Base-by-base conservation (phyloP, 2,888 invertebrate genomes). In the Listrodromus nycthemerus region DNA sequence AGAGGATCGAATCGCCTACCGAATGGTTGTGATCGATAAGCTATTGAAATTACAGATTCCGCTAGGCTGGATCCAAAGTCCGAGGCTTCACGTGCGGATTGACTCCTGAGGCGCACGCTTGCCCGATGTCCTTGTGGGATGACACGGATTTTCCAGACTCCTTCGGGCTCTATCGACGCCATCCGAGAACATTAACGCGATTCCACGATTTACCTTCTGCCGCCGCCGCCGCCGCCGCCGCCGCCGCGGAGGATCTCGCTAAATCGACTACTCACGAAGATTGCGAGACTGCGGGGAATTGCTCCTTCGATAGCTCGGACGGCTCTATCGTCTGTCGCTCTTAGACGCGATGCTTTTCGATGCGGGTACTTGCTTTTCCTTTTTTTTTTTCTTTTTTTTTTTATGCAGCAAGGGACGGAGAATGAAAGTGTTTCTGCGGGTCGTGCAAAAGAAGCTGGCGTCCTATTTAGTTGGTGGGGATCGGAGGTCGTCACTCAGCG, bases 121-220 rank as follows among this genome's bases (percentile, higher is more conserved):
- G 58, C 66, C 75, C 50, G 84, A 67, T 82, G 82, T 85, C 85
- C 85, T 84, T 86, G 83, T 80, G 63, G 82, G 86, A 82, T 85
- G 86, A 86, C 85, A 86, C 85, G 80, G 85, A 83, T 85, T 85
- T 82, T 86, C 83, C 84, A 48, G 58, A 75, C 58, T 74, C 80
- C 80, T 74, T 70, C 73, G 74, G 78, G 78, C 80, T 81, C 65
- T 74, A 65, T 74, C 65, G 70, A 37, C 48, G 67, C 55, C 50
- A 76, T 71, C 55, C 65, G 58, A 37, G 50, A 55, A 85, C 80
- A 66, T 83, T 78, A 80, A n/a, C 30, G 74, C 74, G 65, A 65
- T 55, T 65, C 70, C 78, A 81, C 81, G 84, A 81, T 84, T 81
- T 80, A 66, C 71, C 76, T 41, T 61, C 48, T 48, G 69, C 71